Conservation (phyloP, 2,888 invertebrate genomes). For the Trachelus iudaicus region DNA sequence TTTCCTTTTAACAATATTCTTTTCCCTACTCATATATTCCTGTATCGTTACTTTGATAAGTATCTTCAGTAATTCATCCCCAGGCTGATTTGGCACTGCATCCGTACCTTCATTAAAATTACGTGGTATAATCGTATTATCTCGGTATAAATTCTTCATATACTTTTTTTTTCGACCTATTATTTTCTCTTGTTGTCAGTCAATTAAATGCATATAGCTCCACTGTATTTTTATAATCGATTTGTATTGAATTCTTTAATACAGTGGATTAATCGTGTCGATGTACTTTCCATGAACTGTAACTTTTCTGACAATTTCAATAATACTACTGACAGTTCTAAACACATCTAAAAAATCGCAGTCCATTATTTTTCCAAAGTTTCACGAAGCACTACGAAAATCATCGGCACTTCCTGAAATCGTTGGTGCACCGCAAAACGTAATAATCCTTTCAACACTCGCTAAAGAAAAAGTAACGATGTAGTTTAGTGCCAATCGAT, state of each 20-base stretch:
- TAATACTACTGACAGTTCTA: neutral
- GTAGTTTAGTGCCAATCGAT: neutral
- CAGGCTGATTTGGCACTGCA: neutral
- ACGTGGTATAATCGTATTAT: neutral
- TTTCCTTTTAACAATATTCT: too few relatives aligned
- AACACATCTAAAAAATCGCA: neutral
- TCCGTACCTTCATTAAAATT: neutral
- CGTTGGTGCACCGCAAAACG: neutral
- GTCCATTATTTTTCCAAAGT: neutral
- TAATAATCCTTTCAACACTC: neutral
- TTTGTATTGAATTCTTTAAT: neutral
- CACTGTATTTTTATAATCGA: neutral
- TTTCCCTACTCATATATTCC: neutral
- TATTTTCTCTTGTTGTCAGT: neutral
- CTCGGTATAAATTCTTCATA: neutral
- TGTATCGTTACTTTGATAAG: neutral
- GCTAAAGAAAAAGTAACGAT: neutral
- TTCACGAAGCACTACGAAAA: neutral
- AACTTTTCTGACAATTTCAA: neutral
- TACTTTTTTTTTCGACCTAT: neutral
- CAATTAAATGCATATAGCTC: neutral
- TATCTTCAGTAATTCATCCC: neutral
- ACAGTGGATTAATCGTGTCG: neutral
- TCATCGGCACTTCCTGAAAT: neutral
- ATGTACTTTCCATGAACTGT: neutral